Conservation (phyloP, 2,113 vertebrate genomes). For the Perccottus glenii region DNA sequence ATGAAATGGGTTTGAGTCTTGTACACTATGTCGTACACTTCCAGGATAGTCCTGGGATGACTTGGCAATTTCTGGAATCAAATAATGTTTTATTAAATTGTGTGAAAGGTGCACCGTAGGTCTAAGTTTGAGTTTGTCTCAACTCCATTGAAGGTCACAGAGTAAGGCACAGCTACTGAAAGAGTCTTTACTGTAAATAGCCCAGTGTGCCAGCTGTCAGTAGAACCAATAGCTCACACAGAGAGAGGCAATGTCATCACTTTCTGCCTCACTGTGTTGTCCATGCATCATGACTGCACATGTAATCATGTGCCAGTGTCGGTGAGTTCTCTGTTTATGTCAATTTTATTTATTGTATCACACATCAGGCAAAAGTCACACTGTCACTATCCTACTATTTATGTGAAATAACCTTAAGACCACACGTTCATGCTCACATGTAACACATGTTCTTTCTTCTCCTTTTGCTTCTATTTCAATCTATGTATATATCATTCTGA, state of each 20-base stretch:
- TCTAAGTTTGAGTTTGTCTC: slow-evolving; percentile 55
- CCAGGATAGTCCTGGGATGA: neutral
- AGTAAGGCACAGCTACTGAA: slow-evolving; percentile 56
- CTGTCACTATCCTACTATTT: neutral
- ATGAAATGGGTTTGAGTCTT: too few relatives aligned
- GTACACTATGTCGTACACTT: neutral
- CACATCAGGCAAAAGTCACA: neutral
- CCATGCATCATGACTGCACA: slow-evolving; percentile 7
- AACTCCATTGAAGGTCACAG: slow-evolving; percentile 74
- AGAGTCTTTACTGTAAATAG: slow-evolving; percentile 77
- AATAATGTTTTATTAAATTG: slow-evolving; percentile 7
- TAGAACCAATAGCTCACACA: slow-evolving; percentile 11
- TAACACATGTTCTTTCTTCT: slow-evolving; percentile 16
- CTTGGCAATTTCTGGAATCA: neutral
- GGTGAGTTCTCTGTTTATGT: neutral
- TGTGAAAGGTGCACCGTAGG: slow-evolving; percentile 29
- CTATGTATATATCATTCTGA: slow-evolving; percentile 41
- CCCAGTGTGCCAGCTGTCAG: slow-evolving; percentile 62
- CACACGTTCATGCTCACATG: neutral
- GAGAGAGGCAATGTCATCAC: slow-evolving; percentile 37
- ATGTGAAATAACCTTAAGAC: neutral
- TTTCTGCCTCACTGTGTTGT: slow-evolving; percentile 7
- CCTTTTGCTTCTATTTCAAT: slow-evolving; percentile 55
- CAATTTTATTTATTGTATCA: neutral
- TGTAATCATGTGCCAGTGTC: neutral